Base-by-base conservation (phyloP, 1,140 invertebrate genomes). In the Branchinecta lynchi region DNA sequence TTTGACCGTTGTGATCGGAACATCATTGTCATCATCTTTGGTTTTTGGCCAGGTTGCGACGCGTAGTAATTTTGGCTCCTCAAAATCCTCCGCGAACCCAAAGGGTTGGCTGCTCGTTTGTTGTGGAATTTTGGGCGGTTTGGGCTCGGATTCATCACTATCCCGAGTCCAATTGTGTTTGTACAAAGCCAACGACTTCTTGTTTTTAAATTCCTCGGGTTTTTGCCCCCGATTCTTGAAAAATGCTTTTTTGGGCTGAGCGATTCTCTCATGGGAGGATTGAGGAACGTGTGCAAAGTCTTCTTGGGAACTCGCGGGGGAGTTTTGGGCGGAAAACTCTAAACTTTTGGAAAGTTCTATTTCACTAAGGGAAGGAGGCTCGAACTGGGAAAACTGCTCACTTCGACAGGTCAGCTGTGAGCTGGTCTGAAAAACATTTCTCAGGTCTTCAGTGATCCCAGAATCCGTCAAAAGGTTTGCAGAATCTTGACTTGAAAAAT, bases 101-200 rank as follows among this genome's bases (percentile, higher is more conserved):
- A 60, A 60, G 51, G 51, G 51, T 20, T 60, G 51, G 17, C 32
- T 71, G 46, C 51, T 71, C 69, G 20, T 69, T 45, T 43, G 46
- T 66, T 32, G 71, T 3, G 32, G 32, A 32, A 32, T 32, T 32
- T 32, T 32, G 32, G 32, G 32, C 32, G 32, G 32, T 32, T 32
- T 32, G 12, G 17, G 3, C 17, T 60, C 77, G 68, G 82, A 81
- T 70, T 83, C 82, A 69, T 83, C 85, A 65, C 72, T 71, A 73
- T 86, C 86, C 76, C 89, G 88, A 71, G 85, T 85, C 89, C 89
- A 92, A 78, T 90, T 91, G 78, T 92, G 89, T 79, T 87, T 90
- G 75, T 92, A 93, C 15, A 92, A 78, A 70, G 88, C 88, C 15
- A 88, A 79, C 70, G 89, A 84, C 78, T 91, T 90, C 71, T 88